phyloP scores from a whole-genome alignment of 2,888 invertebrate species.

The Osmoderma eremita region DNA sequence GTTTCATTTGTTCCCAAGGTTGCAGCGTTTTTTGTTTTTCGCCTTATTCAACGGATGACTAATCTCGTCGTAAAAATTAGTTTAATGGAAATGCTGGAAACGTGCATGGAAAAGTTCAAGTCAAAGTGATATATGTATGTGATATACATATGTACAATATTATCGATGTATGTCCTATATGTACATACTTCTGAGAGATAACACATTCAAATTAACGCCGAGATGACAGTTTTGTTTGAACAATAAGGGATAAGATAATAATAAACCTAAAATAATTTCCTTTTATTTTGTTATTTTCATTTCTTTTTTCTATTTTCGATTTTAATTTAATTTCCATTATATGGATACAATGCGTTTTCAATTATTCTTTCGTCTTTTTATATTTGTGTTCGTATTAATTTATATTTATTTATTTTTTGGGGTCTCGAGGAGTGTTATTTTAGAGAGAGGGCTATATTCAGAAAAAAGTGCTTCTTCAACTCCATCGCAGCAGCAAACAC shows the following conservation, averaged over 20 bases:
- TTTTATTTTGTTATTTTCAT: background rate
- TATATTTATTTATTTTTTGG: conserved; percentile 21
- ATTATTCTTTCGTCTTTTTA: conserved; percentile 11
- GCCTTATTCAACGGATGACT: conserved; percentile 8
- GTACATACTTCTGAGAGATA: too few relatives aligned
- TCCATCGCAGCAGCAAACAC: background rate
- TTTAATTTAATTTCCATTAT: conserved; percentile 3
- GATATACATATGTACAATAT: background rate
- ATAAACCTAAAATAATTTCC: background rate
- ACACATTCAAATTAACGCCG: too few relatives aligned
- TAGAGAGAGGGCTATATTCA: conserved; percentile 6
- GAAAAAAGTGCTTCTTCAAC: background rate
- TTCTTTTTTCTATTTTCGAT: too few relatives aligned
- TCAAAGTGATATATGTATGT: too few relatives aligned
- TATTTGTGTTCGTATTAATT: conserved; percentile 13
- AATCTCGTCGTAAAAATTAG: conserved; percentile 20
- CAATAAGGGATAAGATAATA: background rate
- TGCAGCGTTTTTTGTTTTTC: conserved; percentile 7
- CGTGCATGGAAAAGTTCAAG: background rate
- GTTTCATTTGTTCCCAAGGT: conserved; percentile 29
- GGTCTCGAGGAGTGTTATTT: conserved; percentile 24
- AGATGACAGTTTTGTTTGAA: background rate
- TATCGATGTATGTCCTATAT: conserved; percentile 14
- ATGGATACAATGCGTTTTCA: too few relatives aligned
- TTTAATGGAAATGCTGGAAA: background rate